phyloP scores from a whole-genome alignment of 2,113 vertebrate genomes.

The Esox niger region DNA sequence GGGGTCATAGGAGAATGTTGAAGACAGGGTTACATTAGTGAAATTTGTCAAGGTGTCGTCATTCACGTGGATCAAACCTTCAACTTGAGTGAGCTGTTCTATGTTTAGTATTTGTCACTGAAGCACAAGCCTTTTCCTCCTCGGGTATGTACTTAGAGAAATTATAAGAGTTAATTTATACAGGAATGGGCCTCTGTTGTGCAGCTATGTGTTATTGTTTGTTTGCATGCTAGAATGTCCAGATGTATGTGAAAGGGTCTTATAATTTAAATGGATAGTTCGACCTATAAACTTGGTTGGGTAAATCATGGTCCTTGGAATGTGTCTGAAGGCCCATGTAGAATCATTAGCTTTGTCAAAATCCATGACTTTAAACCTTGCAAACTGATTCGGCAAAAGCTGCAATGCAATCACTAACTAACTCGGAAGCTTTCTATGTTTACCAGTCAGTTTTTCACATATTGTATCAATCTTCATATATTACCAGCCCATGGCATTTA shows the following conservation, averaged over 20 bases:
- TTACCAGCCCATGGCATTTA: too few relatives aligned
- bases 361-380: too few relatives aligned
- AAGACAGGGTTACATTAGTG: slow-evolving; percentile 19
- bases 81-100: slow-evolving; percentile 30
- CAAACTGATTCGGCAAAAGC: too few relatives aligned
- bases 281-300: too few relatives aligned
- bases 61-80: slow-evolving; percentile 24
- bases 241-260: slow-evolving; percentile 37
- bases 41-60: slow-evolving; percentile 10
- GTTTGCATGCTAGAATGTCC: slow-evolving; percentile 60
- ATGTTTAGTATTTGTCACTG: slow-evolving; percentile 46
- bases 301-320: too few relatives aligned
- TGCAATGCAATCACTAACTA: too few relatives aligned
- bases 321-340: too few relatives aligned
- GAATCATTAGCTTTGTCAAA: too few relatives aligned
- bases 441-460: too few relatives aligned
- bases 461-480: too few relatives aligned
- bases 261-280: too few relatives aligned
- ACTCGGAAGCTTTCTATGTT: too few relatives aligned
- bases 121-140: slow-evolving; percentile 41
- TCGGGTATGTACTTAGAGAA: slow-evolving; percentile 40
- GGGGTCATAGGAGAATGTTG: slow-evolving; percentile 5
- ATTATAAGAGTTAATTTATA: slow-evolving; percentile 22
- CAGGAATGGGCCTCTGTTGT: slow-evolving; percentile 51
- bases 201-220: slow-evolving; percentile 49